Evolutionary conservation across 2,797 vertebrate genomes (phyloP).

Genomic region (Amniataba percoides): DNA sequence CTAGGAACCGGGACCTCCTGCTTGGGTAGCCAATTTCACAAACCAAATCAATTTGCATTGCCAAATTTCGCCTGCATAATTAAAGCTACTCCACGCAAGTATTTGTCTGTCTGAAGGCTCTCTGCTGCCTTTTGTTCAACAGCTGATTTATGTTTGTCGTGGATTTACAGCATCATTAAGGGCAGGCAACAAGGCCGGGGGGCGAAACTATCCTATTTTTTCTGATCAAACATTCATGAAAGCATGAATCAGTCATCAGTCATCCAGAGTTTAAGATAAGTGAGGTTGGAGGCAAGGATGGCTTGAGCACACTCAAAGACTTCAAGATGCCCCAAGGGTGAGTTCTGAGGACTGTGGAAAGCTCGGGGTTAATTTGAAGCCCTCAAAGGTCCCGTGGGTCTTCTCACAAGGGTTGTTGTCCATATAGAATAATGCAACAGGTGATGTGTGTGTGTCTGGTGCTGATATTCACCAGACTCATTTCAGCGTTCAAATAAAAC

Average conservation of each 20-base stretch:
- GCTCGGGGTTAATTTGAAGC: conserved; percentile 17
- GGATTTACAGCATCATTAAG: conserved; percentile 24
- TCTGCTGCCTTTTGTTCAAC: not conserved
- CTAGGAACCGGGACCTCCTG: conserved; percentile 50
- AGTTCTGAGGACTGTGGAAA: not conserved
- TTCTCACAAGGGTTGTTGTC: conserved; percentile 1
- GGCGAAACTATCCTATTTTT: conserved; percentile 1
- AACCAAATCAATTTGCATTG: conserved; percentile 24
- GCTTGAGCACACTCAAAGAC: not conserved
- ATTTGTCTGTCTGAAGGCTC: not conserved
- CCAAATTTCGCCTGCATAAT: conserved; percentile 7
- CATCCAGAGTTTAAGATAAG: not conserved
- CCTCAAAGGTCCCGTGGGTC: conserved; percentile 8
- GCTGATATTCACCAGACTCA: not conserved
- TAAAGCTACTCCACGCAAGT: not conserved
- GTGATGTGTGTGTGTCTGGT: not conserved
- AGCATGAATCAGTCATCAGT: conserved; percentile 5
- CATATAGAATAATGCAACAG: conserved; percentile 31
- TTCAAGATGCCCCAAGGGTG: conserved; percentile 10
- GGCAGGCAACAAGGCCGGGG: not conserved
- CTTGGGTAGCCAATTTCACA: conserved; percentile 25
- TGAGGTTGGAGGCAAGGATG: not conserved
- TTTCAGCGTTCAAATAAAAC: conserved; percentile 34
- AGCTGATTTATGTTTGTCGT: conserved; percentile 20
- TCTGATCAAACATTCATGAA: conserved; percentile 36